Base-by-base conservation (phyloP, 2,797 vertebrate species). In the Poliocrania exsul region DNA sequence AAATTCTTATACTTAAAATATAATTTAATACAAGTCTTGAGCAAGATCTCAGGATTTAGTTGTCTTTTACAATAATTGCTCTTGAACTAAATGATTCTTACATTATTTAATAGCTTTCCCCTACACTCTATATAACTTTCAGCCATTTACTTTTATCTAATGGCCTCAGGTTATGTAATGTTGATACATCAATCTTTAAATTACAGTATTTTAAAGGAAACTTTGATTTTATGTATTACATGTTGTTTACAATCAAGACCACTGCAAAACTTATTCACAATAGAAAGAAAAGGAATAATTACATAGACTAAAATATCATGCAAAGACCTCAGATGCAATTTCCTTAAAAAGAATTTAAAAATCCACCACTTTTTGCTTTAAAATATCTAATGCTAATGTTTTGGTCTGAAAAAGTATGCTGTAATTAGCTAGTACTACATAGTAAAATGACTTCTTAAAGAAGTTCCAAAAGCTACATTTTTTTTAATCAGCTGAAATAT, bases 401-500 rank as follows among this genome's bases (percentile, higher is more conserved):
- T 72, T 90, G 74, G n/a, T 81, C 79, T 46, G 37, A 46, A 92
- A 95, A 97, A 85, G 23, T 51, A 66, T 61, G 23, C 73, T 73
- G 84, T 90, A 95, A 89, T 92, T 95, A 95, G 81, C 79, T 86
- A 80, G 50, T 60, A 75, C 83, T 96, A 69, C 47, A 61, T 33
- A 88, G 38, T 38, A 79, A 93, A 95, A 92, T 77, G 71, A 74
- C 92, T 92, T 96, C 89, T 80, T 60, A 66, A 73, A 81, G 56
- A 70, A 72, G 51, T 94, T 95, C 40, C 25, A 93, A 97, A 90
- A 96, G 53, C 61, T 80, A 80, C 46, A 87, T 96, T 97, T 96
- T 96, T 97, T 94, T 90, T 72, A 97, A 97, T 97, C 96, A 97
- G 88, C 77, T 96, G 97, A 97, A 98, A 96, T 97, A 98, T 97